These are phyloP conservation scores for Leptarthrus brevirostris DNA, from an alignment of 2,888 invertebrate genomes.

Conservation along the genomic window DNA sequence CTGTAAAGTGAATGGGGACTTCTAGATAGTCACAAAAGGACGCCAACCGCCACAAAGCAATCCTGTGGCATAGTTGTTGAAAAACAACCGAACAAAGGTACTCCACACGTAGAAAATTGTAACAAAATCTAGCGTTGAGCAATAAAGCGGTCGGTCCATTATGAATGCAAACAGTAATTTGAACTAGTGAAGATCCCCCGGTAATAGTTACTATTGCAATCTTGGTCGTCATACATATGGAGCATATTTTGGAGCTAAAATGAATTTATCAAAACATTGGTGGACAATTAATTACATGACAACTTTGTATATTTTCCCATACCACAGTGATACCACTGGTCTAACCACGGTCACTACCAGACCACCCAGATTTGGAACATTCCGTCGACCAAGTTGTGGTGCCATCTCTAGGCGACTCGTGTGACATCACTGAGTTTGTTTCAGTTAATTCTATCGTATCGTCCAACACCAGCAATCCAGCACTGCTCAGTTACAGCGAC, in stretches of 20 bases:
- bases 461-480: background rate
- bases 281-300: slow-evolving; percentile 1
- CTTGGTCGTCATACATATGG: no score
- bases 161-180: no score
- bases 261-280: background rate
- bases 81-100: no score
- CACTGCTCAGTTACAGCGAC: background rate
- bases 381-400: background rate
- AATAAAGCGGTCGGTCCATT: no score
- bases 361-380: background rate
- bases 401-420: background rate
- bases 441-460: background rate
- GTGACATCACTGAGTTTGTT: background rate
- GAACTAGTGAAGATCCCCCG: no score
- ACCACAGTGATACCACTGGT: background rate
- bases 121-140: no score
- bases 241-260: slow-evolving; percentile 1
- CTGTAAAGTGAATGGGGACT: no score
- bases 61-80: no score
- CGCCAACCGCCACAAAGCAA: no score
- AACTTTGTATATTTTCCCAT: background rate
- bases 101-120: no score
- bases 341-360: background rate
- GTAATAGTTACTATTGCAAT: no score
- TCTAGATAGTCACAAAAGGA: no score